Conservation (phyloP, 2,797 vertebrate genomes). For the Buceros bicornis region DNA sequence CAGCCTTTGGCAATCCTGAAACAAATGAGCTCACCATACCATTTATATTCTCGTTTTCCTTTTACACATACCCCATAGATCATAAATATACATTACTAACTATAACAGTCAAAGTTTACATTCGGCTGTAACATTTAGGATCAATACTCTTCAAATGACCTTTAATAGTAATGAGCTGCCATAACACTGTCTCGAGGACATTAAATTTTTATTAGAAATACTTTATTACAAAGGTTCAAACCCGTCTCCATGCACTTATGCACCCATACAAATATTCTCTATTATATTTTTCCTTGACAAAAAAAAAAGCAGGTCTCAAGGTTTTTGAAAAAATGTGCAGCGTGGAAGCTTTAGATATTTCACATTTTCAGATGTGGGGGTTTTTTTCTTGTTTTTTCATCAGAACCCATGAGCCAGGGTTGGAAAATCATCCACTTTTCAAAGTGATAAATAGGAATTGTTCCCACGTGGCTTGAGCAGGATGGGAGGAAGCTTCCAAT, state of each 20-base stretch:
- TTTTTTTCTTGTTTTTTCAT: constrained; percentile 21
- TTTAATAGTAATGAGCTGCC: constrained; percentile 74
- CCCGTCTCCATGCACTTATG: constrained; percentile 5
- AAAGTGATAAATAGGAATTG: constrained; percentile 54
- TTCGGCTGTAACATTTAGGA: constrained; percentile 71
- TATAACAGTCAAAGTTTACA: constrained; percentile 73
- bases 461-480: neutral
- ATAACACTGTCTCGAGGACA: constrained; percentile 69
- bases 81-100: constrained; percentile 75
- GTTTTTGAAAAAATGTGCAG: neutral
- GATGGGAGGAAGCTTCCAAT: neutral
- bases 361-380: neutral
- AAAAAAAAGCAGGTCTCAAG: neutral
- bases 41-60: constrained; percentile 66
- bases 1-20: constrained; percentile 41
- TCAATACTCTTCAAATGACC: constrained; percentile 77
- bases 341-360: neutral
- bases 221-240: constrained; percentile 71
- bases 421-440: constrained; percentile 37
- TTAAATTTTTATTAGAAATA: constrained; percentile 77
- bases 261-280: constrained; percentile 44
- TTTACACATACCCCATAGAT: constrained; percentile 52
- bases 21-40: constrained; percentile 48
- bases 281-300: neutral
- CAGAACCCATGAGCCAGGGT: constrained; percentile 4